Evolutionary conservation across 2,888 invertebrate species (phyloP), one percentile per base, ranked within the genome.

Genomic region (Noctua fimbriata): DNA sequence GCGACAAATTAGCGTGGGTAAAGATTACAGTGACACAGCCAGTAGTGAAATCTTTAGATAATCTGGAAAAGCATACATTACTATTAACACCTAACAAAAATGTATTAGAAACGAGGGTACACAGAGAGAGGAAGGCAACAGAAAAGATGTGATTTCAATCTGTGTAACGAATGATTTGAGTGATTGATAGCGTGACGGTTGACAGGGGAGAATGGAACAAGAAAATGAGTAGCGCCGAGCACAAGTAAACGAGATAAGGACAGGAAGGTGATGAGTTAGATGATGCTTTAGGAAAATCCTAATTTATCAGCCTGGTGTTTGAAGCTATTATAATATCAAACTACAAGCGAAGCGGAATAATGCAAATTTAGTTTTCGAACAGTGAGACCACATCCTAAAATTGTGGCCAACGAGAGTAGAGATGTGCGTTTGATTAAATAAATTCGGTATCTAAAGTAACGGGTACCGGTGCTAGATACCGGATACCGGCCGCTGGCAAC

Each of bases 361-460:
- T 66, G 49, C 18, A 4, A 63, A 55, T 60, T 52, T 18, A 21
- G 36, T 28, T 36, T 65, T 14, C n/a, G 44, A 69, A n/a, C 7
- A 32, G 47, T 81, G 70, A 76, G 72, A 76, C 66, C 28, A 58
- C 7, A 78, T n/a, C 70, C 55, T 78, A 80, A 49, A 73, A 58
- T 49, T 36, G 36, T 47, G 78, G 76, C 76, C 80, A 90, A 84
- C 81, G 74, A 79, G 83, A 85, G 84, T 87, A 87, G 90, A 92
- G 93, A 93, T 91, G 93, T 89, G 91, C 91, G 87, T 91, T 93
- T 92, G 92, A 90, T 90, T 92, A 91, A 93, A 92, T 92, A 91
- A 94, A 93, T 93, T 93, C 89, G 92, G 93, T 93, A 93, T 93
- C 91, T 91, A 89, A 93, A 92, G 91, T 94, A 94, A 93, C 93